Evolutionary conservation across 2,113 vertebrate genomes (phyloP).

Genomic region (Pampusana beccarii): DNA sequence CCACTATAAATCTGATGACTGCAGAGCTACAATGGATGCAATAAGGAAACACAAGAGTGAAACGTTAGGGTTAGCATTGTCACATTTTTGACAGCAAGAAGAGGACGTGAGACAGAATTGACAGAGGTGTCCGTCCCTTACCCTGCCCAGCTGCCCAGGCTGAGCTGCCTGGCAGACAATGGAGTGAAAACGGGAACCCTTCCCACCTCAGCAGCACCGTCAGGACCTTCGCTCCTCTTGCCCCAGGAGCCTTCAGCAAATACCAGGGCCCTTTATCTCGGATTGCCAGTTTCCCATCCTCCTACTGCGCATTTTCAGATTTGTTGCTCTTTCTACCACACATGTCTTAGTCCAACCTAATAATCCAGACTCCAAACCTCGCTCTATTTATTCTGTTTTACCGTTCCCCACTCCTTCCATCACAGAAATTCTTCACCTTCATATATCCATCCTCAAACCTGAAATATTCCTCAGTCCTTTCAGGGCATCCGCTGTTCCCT

Average conservation of each 20-base stretch:
- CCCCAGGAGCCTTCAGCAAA: background rate
- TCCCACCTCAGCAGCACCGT: background rate
- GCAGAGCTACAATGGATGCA: background rate
- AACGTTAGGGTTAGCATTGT: background rate
- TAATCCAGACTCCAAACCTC: background rate
- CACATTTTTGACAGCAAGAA: background rate
- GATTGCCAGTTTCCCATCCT: background rate
- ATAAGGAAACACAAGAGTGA: background rate
- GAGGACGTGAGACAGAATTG: background rate
- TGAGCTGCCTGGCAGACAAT: background rate
- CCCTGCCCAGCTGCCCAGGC: background rate
- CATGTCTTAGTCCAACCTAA: background rate
- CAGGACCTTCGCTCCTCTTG: background rate
- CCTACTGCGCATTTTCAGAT: background rate
- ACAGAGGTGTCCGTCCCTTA: background rate
- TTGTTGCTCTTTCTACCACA: fast-evolving
- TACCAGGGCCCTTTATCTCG: background rate
- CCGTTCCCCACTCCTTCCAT: background rate
- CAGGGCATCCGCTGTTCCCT: background rate
- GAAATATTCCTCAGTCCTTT: background rate
- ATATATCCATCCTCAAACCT: background rate
- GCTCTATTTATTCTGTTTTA: background rate
- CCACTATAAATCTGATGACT: background rate
- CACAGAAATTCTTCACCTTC: background rate
- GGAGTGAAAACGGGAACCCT: background rate